Evolutionary conservation across 1,140 invertebrate genomes (phyloP).

Genomic region (Solen grandis): DNA sequence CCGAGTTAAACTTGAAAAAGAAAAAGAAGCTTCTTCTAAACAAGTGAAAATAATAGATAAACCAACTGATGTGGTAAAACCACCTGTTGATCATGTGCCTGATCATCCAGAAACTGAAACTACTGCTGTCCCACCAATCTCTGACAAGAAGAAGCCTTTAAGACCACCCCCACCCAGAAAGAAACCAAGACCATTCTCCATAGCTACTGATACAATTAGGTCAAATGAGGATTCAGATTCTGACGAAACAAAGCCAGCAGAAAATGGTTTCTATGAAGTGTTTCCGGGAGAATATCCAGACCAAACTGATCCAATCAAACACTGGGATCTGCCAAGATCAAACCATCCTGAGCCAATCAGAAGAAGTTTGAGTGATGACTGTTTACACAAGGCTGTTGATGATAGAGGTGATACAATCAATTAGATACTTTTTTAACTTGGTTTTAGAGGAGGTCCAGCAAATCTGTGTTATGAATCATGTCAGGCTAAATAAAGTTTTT

Average conservation of each 20-base stretch:
- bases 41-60: slow-evolving; percentile 44
- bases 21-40: slow-evolving; percentile 11
- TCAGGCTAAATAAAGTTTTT: neutral
- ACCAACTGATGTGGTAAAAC: slow-evolving; percentile 4
- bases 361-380: slow-evolving; percentile 64
- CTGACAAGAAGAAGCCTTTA: slow-evolving; percentile 46
- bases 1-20: slow-evolving; percentile 41
- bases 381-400: slow-evolving; percentile 52
- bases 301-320: slow-evolving; percentile 52
- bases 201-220: slow-evolving; percentile 49
- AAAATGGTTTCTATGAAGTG: slow-evolving; percentile 20
- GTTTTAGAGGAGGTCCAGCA: too few relatives aligned
- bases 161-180: slow-evolving; percentile 56
- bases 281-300: slow-evolving; percentile 27
- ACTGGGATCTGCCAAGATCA: slow-evolving; percentile 60
- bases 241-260: neutral
- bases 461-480: too few relatives aligned
- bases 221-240: slow-evolving; percentile 23
- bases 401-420: slow-evolving; percentile 27
- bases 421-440: too few relatives aligned
- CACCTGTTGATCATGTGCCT: neutral
- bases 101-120: slow-evolving; percentile 14
- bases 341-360: slow-evolving; percentile 46
- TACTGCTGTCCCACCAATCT: slow-evolving; percentile 16
- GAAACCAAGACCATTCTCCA: slow-evolving; percentile 54